A percentile compares a stretch with the other conserved stretches of the same genome.
These are phyloP conservation scores for Eurois occulta DNA, from an alignment of 2,888 invertebrate genomes.

Conservation along the genomic window DNA sequence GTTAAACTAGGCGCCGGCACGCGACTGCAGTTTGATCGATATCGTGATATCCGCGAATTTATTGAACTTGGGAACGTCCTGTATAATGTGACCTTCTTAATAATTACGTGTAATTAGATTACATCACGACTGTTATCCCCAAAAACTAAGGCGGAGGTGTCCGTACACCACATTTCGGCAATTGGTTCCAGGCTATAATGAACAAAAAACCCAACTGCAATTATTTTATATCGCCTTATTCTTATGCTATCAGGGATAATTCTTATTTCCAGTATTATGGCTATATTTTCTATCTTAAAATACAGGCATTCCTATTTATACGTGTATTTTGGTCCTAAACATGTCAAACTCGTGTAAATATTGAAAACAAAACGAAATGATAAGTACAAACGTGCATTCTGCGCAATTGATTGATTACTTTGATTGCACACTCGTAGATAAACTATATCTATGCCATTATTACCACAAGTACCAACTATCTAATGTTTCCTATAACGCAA, in stretches of 20 bases:
- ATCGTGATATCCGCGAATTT: constrained; percentile 62
- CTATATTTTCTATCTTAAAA: neutral
- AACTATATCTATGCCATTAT: constrained; percentile 27
- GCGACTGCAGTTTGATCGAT: constrained; percentile 84
- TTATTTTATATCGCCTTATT: neutral
- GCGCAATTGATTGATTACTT: constrained; percentile 35
- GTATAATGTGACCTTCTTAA: neutral
- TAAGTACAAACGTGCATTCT: neutral
- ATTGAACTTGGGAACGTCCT: constrained; percentile 36
- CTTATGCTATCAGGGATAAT: neutral
- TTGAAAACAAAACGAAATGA: neutral
- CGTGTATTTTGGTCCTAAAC: neutral
- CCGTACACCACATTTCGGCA: neutral
- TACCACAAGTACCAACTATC: constrained; percentile 2
- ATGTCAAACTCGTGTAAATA: neutral
- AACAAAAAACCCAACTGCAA: neutral
- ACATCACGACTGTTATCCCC: neutral
- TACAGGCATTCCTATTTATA: neutral
- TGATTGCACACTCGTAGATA: constrained; percentile 32
- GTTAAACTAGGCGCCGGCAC: constrained; percentile 76
- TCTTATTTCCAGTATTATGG: neutral
- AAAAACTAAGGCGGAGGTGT: neutral
- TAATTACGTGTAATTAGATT: neutral
- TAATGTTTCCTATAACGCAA: constrained; percentile 48
- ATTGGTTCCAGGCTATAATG: neutral